Evolutionary conservation across 1,140 invertebrate species (phyloP), one percentile per base, ranked within the genome.

Genomic region (Lordiphosa mommai): DNA sequence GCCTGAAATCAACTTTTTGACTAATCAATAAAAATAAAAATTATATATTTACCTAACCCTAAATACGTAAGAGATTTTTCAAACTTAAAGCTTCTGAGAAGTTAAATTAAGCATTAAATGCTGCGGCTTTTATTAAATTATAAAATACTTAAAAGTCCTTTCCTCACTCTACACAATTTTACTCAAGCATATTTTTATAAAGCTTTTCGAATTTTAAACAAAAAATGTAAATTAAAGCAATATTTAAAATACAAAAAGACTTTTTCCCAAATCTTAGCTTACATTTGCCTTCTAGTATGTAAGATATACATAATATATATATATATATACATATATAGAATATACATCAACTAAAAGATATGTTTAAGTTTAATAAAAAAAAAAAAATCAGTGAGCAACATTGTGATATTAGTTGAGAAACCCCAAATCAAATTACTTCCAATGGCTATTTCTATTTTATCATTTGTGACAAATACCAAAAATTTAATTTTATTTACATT

Each of bases 391-490:
- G 72, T 67, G 77, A 84, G 72, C 79, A 84, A 84, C 63, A 84
- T 84, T 84, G 77, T 84, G 77, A 84, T 84, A 84, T 84, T 84
- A 84, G 77, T 84, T 84, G 77, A 84, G 60, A 84, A 48, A 48
- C 77, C 76, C 76, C 71, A 82, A 82, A 82, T 84, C 76, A 37
- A 72, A 68, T 82, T 80, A 82, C 76, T 82, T 82, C 76, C 76
- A 76, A 67, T 32, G 51, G 76, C 76, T 82, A 76, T 36, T 82
- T 84, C 33, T 4, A 67, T n/a, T 49, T 56, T 72, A 72, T 84
- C 36, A 71, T 79, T 80, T 79, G 34, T 20, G 36, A 43, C 4
- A 23, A 4, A 1, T 6, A 23, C 20, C 1, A 23, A 5, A 23
- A 0, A 6, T 23, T 23, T 4, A 23, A 5, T 6, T 23, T 23